phyloP scores from a whole-genome alignment of 2,888 invertebrate species.

The Odontomyia ornata region DNA sequence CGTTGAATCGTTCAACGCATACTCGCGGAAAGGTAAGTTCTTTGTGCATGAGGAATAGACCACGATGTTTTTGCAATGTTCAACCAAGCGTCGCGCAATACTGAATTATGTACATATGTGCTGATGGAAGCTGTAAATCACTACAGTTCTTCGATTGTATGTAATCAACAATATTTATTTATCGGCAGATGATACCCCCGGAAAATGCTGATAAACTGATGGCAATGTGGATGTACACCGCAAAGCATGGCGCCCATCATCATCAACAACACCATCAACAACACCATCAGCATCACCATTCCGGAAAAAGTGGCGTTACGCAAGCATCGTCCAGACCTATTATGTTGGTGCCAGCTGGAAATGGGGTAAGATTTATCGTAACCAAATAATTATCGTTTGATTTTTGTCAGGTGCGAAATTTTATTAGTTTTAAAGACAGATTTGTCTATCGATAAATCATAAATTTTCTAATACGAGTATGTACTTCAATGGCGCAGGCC shows the following conservation, averaged over 20 bases:
- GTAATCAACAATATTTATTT: conserved; percentile 48
- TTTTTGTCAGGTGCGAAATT: no score
- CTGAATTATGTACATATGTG: no score
- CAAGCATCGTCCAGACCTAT: conserved; percentile 54
- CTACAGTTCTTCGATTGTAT: conserved; percentile 41
- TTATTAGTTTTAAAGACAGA: no score
- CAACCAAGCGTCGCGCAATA: no score
- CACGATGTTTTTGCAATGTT: neutral
- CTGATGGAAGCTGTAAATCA: neutral
- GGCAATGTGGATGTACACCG: conserved; percentile 59
- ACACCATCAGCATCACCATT: conserved; percentile 35
- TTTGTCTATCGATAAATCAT: no score
- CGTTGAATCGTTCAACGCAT: conserved; percentile 49
- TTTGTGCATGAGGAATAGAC: neutral
- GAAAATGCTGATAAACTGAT: conserved; percentile 58
- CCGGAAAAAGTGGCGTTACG: conserved; percentile 9
- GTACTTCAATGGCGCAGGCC: no score
- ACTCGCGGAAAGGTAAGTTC: conserved; percentile 32
- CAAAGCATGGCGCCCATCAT: conserved; percentile 17
- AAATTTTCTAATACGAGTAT: no score
- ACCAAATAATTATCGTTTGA: no score
- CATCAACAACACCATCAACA: conserved; percentile 49
- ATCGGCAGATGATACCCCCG: conserved; percentile 48
- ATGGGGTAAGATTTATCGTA: conserved; percentile 51
- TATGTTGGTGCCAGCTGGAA: conserved; percentile 61